Evolutionary conservation across 2,797 vertebrate genomes (phyloP), one percentile per base, ranked within the genome.

Genomic region (Carduelis carduelis): DNA sequence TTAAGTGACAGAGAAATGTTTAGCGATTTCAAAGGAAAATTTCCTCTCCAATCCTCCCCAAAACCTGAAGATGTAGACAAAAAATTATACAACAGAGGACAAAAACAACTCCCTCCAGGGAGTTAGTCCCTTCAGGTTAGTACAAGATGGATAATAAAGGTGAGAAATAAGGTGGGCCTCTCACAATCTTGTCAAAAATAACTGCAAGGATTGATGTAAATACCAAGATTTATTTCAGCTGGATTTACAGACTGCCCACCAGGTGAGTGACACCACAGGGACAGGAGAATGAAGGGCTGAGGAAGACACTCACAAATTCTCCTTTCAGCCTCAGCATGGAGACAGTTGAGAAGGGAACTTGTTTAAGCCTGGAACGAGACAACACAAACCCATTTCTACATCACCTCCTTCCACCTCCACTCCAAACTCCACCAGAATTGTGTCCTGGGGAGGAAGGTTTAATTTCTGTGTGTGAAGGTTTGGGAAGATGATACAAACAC

Each of bases 261-360:
- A 55, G 8, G 12, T 53, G n/a, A 87, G 24, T 7, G 52, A 49
- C 72, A 71, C 34, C n/a, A n/a, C 19, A 11, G 19, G 17, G 30
- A 50, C 11, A 50, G 60, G 35, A 57, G 63, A 41, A 50, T 14
- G 46, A 72, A 72, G 39, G 21, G 39, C 24, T 92, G 43, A 82
- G 46, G 59, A 37, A 65, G 47, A 52, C 47, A 22, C 9, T 60
- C 24, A 53, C 27, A 55, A 10, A 37, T 46, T 75, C 26, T 46
- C 9, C 35, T 32, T 76, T 50, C 44, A 57, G 6, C 28, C 46
- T 47, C 0, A 0, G 15, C 3, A 2, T 43, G 16, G 87, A 87
- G 19, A 12, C 8, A 21, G 9, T 1, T 49, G 28, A 64, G 63
- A 56, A 66, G 4, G 32, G 56, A 53, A 75, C 6, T 52, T 65